A percentile compares a stretch with the other conserved stretches of the same genome.
Evolutionary conservation across 2,113 vertebrate species (phyloP).

Genomic region (Brienomyrus brachyistius): DNA sequence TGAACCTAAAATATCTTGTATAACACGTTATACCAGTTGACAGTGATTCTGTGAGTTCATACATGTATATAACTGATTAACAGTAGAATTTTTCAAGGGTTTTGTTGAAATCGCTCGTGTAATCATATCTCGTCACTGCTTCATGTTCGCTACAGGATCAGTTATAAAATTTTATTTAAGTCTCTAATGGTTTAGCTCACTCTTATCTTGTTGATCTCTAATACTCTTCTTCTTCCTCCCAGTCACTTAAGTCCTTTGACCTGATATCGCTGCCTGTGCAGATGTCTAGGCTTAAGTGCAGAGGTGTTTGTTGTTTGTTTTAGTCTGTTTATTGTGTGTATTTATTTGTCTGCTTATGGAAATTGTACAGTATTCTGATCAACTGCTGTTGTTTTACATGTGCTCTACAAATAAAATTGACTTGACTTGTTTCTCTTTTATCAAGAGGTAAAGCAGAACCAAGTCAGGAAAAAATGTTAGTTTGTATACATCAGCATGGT

Average conservation of each 20-base stretch:
- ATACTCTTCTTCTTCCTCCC: not conserved
- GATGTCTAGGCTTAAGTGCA: not conserved
- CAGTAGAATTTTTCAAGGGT: not conserved
- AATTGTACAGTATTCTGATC: not conserved
- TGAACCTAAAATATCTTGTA: not conserved
- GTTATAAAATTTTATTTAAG: not conserved
- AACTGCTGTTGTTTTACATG: not conserved
- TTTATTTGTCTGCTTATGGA: not conserved
- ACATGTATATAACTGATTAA: not conserved
- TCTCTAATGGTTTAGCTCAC: not conserved
- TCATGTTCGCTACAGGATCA: not conserved
- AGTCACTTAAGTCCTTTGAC: not conserved
- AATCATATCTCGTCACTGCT: not conserved
- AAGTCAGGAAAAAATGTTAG: not conserved
- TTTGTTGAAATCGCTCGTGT: not conserved
- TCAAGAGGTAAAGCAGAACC: not conserved
- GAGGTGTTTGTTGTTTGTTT: not conserved
- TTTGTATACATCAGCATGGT: not conserved
- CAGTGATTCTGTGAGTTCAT: not conserved
- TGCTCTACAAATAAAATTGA: not conserved
- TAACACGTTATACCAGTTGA: not conserved
- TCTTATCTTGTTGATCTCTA: not conserved
- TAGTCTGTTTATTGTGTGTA: not conserved
- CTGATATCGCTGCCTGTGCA: not conserved
- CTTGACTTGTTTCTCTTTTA: not conserved